Percentiles rank a stretch among this genome's conserved stretches.
phyloP scores from a whole-genome alignment of 2,888 invertebrate species.

The Bombylius major region DNA sequence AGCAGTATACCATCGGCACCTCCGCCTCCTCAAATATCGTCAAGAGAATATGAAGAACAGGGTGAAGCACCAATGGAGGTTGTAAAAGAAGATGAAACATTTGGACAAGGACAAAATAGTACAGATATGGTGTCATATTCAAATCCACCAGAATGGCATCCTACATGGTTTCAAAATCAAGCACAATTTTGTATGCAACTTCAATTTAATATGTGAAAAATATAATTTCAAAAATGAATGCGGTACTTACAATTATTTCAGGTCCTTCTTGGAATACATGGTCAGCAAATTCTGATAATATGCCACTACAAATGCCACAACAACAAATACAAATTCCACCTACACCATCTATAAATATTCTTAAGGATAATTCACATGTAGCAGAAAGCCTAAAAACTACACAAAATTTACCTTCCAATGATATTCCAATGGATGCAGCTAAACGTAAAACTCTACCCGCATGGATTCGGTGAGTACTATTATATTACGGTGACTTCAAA shows the following conservation, averaged over 20 bases:
- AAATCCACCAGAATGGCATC: conserved; percentile 5
- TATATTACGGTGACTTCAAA: not conserved
- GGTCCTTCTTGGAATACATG: conserved; percentile 12
- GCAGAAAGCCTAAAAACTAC: not conserved
- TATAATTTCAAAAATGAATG: not conserved
- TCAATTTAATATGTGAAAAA: not conserved
- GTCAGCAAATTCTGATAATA: conserved; percentile 1
- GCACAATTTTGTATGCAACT: conserved; percentile 9
- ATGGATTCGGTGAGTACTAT: conserved; percentile 73
- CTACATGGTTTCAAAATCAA: conserved; percentile 7
- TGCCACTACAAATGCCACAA: not conserved
- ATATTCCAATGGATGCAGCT: conserved; percentile 56
- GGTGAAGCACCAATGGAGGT: conserved; percentile 85
- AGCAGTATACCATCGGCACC: conserved; percentile 40
- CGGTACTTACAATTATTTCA: not conserved
- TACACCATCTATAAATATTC: not conserved
- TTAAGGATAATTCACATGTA: not conserved
- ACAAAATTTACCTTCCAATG: conserved; percentile 1
- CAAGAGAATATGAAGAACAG: conserved; percentile 45
- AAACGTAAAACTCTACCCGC: conserved; percentile 86
- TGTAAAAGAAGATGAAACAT: conserved; percentile 50
- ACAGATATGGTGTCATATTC: not conserved
- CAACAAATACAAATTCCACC: not conserved
- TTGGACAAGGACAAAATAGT: not conserved
- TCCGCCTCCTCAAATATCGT: conserved; percentile 37